Percentiles rank a stretch among this genome's conserved stretches.
phyloP scores from a whole-genome alignment of 2,797 vertebrate genomes.

The Pantherophis alleghaniensis region DNA sequence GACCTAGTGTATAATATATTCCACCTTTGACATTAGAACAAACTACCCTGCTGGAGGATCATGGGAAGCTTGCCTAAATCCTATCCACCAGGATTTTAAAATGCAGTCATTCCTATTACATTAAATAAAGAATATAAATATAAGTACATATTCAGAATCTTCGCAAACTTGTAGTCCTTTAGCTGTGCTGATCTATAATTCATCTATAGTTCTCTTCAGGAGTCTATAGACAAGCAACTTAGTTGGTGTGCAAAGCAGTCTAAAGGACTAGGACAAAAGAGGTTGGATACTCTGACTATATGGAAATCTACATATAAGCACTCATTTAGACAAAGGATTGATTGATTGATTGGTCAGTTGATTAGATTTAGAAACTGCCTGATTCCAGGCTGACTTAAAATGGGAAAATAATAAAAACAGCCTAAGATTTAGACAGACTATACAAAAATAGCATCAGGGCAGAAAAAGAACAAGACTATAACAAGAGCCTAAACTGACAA shows the following conservation, averaged over 20 bases:
- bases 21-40: not conserved
- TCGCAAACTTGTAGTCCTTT: not conserved
- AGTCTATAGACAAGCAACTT: not conserved
- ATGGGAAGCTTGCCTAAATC: not conserved
- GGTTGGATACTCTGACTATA: not conserved
- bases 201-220: not conserved
- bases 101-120: not conserved
- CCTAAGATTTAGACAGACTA: not conserved
- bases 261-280: not conserved
- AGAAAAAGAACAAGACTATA: not conserved
- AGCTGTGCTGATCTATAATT: not conserved
- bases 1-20: not conserved
- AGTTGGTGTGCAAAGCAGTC: not conserved
- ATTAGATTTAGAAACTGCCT: not conserved
- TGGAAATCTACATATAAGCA: not conserved
- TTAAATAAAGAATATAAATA: not conserved
- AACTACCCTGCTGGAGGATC: not conserved
- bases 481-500: not conserved
- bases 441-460: too few species aligned
- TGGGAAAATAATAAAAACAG: not conserved
- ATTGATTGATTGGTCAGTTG: not conserved
- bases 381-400: not conserved
- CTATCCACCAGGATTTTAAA: not conserved
- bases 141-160: not conserved
- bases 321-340: not conserved